Percentiles rank a stretch among this genome's conserved stretches.
These are phyloP conservation scores for Lepidonotus clava DNA, from an alignment of 2,888 invertebrate genomes.

Conservation along the genomic window DNA sequence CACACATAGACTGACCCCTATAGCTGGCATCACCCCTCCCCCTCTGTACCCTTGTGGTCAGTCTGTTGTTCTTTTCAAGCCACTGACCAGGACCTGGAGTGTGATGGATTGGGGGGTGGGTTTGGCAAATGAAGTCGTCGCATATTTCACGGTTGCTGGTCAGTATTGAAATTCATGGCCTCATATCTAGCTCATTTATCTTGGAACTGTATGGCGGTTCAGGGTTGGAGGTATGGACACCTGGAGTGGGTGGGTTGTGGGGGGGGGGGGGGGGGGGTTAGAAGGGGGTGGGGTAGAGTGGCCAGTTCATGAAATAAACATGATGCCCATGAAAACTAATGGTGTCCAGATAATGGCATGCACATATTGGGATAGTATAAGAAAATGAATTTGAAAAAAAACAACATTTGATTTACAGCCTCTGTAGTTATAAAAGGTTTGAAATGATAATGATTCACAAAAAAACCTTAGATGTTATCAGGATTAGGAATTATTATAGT, in stretches of 20 bases:
- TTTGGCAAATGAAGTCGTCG: conserved; percentile 8
- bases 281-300: neutral
- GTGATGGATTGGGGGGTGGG: neutral
- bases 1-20: neutral
- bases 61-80: neutral
- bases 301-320: neutral
- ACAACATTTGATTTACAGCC: too few species aligned
- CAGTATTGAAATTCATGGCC: neutral
- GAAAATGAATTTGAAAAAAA: too few species aligned
- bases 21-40: neutral
- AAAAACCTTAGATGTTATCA: too few species aligned
- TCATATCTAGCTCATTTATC: conserved; percentile 5
- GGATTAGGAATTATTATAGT: too few species aligned
- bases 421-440: too few species aligned
- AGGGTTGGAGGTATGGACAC: neutral
- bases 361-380: too few species aligned
- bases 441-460: too few species aligned
- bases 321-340: too few species aligned
- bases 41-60: neutral
- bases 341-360: too few species aligned
- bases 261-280: too few species aligned
- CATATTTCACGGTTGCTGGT: neutral
- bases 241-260: too few species aligned
- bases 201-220: neutral
- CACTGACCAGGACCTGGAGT: neutral